phyloP scores from a whole-genome alignment of 2,888 invertebrate species.

The Cantharis rustica region DNA sequence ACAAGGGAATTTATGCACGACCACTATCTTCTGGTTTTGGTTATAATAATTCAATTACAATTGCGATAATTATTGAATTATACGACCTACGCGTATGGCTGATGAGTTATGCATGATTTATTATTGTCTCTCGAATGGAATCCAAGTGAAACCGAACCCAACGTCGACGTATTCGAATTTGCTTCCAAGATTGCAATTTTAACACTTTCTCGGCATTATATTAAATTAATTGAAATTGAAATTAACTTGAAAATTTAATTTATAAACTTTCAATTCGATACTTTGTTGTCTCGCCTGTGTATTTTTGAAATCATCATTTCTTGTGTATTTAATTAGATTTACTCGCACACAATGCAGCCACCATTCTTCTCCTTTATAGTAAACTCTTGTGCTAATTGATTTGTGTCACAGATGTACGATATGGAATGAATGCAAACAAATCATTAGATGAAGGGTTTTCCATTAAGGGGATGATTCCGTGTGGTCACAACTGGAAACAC shows the following conservation, averaged over 20 bases:
- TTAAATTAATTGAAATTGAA: neutral
- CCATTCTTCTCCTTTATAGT: neutral
- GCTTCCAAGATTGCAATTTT: neutral
- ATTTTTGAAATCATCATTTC: neutral
- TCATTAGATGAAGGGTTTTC: neutral
- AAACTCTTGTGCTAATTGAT: neutral
- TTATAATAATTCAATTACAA: conserved; percentile 18
- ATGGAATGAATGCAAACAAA: neutral
- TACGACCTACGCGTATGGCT: conserved; percentile 5
- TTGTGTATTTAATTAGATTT: neutral
- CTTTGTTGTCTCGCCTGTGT: neutral
- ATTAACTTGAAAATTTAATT: neutral
- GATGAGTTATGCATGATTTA: neutral
- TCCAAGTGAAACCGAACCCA: neutral
- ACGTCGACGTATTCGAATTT: neutral
- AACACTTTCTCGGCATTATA: neutral
- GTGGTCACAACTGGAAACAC: neutral
- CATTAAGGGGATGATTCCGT: neutral
- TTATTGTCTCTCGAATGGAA: neutral
- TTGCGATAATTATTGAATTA: conserved; percentile 22
- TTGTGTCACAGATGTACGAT: neutral
- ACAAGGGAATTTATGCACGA: conserved; percentile 7
- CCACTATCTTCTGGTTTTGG: conserved; percentile 12
- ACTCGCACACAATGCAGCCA: neutral
- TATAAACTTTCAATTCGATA: neutral